Evolutionary conservation across 2,113 vertebrate species (phyloP).

Genomic region (Lagopus leucura): DNA sequence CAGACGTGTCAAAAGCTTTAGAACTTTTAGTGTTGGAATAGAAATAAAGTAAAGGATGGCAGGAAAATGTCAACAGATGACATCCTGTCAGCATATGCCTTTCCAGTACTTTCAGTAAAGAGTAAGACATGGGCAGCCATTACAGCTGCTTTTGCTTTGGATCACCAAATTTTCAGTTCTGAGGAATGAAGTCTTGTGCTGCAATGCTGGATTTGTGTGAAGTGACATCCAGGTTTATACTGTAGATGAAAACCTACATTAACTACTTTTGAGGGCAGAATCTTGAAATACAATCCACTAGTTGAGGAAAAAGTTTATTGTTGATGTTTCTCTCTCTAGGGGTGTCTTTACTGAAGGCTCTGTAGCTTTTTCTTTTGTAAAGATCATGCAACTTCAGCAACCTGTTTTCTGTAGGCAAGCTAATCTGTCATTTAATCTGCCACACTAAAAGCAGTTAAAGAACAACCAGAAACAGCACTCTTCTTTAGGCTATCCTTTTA

Average conservation of each 20-base stretch:
- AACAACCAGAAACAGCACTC: background rate
- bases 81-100: background rate
- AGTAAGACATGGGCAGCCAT: background rate
- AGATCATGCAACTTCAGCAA: background rate
- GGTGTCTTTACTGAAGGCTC: background rate
- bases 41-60: background rate
- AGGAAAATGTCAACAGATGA: background rate
- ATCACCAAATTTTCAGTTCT: background rate
- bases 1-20: background rate
- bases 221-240: background rate
- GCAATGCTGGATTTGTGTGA: background rate
- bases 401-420: background rate
- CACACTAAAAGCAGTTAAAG: background rate
- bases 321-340: background rate
- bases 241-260: background rate
- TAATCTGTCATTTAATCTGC: background rate
- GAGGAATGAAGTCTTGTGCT: background rate
- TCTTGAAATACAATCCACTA: fast-evolving
- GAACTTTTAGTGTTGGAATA: background rate
- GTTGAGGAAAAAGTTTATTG: background rate
- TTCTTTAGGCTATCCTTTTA: background rate
- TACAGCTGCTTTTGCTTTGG: background rate
- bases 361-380: background rate
- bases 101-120: background rate
- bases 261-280: background rate